These are phyloP conservation scores for Manis crassicaudata DNA, from an alignment of 2,797 vertebrate genomes.

Conservation along the genomic window DNA sequence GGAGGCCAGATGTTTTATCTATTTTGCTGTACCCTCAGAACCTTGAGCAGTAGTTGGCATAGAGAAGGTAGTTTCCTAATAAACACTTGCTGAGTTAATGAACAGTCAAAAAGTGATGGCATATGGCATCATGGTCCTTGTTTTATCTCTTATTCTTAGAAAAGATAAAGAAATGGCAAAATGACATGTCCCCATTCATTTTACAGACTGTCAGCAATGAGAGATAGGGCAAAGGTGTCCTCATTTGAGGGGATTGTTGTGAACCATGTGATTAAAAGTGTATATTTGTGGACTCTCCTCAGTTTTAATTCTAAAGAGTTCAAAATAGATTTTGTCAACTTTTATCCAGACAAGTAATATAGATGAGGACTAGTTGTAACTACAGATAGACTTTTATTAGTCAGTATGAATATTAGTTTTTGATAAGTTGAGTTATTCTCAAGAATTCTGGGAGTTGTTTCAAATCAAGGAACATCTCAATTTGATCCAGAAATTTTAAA, in stretches of 20 bases:
- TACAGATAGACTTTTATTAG: not conserved
- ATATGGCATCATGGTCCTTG: rapidly evolving
- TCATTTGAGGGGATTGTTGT: not conserved
- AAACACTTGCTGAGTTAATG: constrained; percentile 2
- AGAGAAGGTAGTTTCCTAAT: not conserved
- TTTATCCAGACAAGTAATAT: not conserved
- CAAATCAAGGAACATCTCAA: constrained; percentile 1
- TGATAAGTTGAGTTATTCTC: constrained; percentile 1
- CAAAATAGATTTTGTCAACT: not conserved
- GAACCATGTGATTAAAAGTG: not conserved
- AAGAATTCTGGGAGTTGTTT: constrained; percentile 16
- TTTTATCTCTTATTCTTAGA: not conserved
- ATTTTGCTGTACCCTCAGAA: not conserved
- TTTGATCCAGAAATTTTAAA: constrained; percentile 18
- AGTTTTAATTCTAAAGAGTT: constrained; percentile 1
- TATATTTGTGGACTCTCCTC: not conserved
- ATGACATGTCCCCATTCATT: not conserved
- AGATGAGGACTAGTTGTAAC: not conserved
- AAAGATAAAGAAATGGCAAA: not conserved
- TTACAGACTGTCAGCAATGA: not conserved
- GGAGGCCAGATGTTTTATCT: not conserved
- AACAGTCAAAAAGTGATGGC: not conserved
- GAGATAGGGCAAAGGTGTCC: not conserved
- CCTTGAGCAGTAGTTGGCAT: not conserved
- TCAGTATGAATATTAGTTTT: not conserved